A percentile compares a stretch with the other conserved stretches of the same genome.
These are phyloP conservation scores for Apis cerana DNA, from an alignment of 1,140 invertebrate genomes.

Conservation along the genomic window DNA sequence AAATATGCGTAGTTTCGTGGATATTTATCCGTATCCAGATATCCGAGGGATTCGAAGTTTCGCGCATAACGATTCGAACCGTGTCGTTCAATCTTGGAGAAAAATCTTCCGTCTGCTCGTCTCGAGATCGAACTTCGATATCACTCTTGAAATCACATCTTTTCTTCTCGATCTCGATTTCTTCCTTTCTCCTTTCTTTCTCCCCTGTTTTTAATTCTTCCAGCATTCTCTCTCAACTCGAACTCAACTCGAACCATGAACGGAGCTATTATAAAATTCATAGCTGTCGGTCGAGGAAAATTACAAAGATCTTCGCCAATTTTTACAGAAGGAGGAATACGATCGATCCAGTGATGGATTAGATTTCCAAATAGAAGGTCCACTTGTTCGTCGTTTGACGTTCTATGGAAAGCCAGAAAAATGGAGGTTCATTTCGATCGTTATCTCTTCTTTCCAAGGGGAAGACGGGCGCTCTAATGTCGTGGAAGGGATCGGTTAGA, in stretches of 20 bases:
- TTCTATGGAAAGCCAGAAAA: not conserved
- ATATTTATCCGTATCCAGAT: constrained; percentile 36
- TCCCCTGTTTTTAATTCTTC: not conserved
- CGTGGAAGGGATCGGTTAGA: constrained; percentile 25
- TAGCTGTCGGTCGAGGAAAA: not conserved
- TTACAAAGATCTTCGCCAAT: not conserved
- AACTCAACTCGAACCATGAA: not conserved
- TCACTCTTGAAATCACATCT: not conserved
- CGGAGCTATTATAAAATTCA: not conserved
- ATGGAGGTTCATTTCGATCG: constrained; percentile 23
- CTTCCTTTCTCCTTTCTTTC: not conserved
- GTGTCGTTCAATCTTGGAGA: constrained; percentile 29
- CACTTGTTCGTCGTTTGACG: not conserved
- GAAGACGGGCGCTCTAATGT: constrained; percentile 25
- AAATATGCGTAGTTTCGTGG: constrained; percentile 24
- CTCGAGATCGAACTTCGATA: not conserved
- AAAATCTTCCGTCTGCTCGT: constrained; percentile 2
- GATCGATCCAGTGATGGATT: not conserved
- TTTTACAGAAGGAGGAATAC: not conserved
- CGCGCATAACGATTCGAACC: not conserved
- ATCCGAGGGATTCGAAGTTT: constrained; percentile 38
- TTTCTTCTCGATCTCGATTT: not conserved
- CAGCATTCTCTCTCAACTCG: not conserved
- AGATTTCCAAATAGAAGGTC: not conserved
- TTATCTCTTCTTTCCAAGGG: constrained; percentile 27